phyloP scores from a whole-genome alignment of 1,140 invertebrate species.

The Anastatus disparis region DNA sequence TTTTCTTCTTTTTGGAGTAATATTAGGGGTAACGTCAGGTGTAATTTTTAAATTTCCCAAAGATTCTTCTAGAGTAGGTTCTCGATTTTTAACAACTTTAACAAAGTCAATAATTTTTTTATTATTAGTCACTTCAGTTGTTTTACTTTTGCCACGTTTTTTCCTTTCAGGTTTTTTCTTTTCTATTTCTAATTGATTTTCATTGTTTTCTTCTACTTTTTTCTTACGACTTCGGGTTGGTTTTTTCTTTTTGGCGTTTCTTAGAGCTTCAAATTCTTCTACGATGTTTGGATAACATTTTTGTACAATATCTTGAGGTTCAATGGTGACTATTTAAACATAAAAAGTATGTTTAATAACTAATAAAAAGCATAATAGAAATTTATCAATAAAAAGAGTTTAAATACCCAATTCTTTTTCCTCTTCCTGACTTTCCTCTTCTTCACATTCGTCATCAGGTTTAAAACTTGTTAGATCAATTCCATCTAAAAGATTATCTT shows the following conservation, averaged over 20 bases:
- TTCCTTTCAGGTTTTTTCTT: constrained; percentile 40
- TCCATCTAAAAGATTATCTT: constrained; percentile 67
- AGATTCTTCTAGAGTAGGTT: constrained; percentile 48
- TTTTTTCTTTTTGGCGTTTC: constrained; percentile 67
- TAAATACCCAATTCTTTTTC: constrained; percentile 30
- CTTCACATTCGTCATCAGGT: constrained; percentile 48
- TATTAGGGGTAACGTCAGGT: no score
- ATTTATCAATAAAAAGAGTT: constrained; percentile 49
- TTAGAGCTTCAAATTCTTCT: constrained; percentile 70
- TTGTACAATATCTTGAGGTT: constrained; percentile 73
- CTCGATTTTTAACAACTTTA: constrained; percentile 18
- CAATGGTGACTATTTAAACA: constrained; percentile 68
- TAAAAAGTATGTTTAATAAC: constrained; percentile 37
- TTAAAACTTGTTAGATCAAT: constrained; percentile 68
- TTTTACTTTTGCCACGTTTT: constrained; percentile 41
- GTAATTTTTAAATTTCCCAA: constrained; percentile 49
- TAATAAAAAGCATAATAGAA: no score
- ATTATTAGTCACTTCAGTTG: constrained; percentile 38
- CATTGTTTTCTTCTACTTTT: constrained; percentile 55
- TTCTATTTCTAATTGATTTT: constrained; percentile 28
- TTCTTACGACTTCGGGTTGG: constrained; percentile 64
- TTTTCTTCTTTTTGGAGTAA: constrained; percentile 54
- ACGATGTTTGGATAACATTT: constrained; percentile 76
- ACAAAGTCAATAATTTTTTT: constrained; percentile 61
- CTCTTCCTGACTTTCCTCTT: constrained; percentile 42